Base-by-base conservation (phyloP, 2,888 invertebrate species). In the Rotaria sp. region DNA sequence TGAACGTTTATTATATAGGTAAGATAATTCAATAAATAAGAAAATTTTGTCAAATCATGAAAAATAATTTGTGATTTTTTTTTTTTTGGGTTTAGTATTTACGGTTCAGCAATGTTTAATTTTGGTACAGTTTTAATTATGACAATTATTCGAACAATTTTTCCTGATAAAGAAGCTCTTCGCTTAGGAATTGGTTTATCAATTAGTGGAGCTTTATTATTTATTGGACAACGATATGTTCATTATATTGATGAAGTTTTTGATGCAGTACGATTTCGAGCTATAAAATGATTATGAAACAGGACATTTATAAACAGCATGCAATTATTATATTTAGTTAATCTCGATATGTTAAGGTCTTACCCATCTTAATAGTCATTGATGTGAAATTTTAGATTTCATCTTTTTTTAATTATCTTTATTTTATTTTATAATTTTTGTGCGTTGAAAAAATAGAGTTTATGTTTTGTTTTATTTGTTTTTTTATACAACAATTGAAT, bases 201-300 rank as follows among this genome's bases (percentile, higher is more conserved):
- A 24, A n/a, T 45, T 35, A 38, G 26, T 45, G 24, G 26, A 11
- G n/a, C 45, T 45, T n/a, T 80, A 45, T 45, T 80, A 80, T 26
- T n/a, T 2, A 45, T 80, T n/a, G 80, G 80, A 26, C 26, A 45
- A 26, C 18, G 21, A 41, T 80, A 45, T 41, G 15, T 80, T 10
- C 45, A 80, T n/a, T 80, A 80, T 45, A 80, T 80, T n/a, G 80
- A 80, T 80, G 26, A 80, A 41, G n/a, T 80, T n/a, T 80, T 80
- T 45, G 80, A 41, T 5, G 21, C 45, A 1, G n/a, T 80, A 11
- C 26, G 80, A 15, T 45, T 45, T n/a, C 45, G 80, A 15, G 1
- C 45, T n/a, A n/a, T n/a, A 15, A 10, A 41, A 45, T 24, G 75
- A 45, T 80, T 21, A 8, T 26, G 8, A 8, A 15, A 35, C 21